phyloP scores from a whole-genome alignment of 2,113 vertebrate genomes.

The Zosterops japonicus region DNA sequence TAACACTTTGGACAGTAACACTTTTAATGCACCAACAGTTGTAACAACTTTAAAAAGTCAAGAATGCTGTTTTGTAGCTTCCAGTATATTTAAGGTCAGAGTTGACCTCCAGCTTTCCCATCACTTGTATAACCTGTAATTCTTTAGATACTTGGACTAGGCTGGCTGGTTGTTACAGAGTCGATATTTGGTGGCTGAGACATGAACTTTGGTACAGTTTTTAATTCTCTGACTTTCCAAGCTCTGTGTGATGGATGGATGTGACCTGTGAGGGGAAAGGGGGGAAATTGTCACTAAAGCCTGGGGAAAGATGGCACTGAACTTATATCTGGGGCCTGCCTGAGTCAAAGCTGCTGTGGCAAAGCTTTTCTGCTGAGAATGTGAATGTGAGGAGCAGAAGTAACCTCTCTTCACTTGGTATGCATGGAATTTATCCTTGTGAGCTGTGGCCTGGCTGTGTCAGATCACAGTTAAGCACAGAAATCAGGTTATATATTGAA shows the following conservation, averaged over 20 bases:
- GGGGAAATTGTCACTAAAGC: background rate
- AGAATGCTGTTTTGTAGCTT: rapidly evolving
- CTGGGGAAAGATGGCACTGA: background rate
- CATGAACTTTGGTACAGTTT: background rate
- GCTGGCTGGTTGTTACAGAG: background rate
- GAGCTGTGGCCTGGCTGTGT: background rate
- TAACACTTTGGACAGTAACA: background rate
- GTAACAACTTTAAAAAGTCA: background rate
- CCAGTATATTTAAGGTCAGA: background rate
- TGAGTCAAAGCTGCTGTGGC: background rate
- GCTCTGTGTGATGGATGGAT: background rate
- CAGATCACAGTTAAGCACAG: background rate
- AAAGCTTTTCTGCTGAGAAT: rapidly evolving
- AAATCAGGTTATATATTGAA: background rate
- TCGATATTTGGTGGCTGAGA: constrained; percentile 4
- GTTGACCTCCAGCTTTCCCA: background rate
- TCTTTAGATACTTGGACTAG: background rate
- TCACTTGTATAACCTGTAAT: rapidly evolving
- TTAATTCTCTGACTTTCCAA: background rate
- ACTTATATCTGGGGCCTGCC: background rate
- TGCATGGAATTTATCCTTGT: background rate
- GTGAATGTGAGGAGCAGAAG: background rate
- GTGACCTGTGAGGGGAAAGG: background rate
- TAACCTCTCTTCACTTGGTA: background rate
- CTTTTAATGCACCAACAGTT: background rate